Evolutionary conservation across 2,888 invertebrate species (phyloP).

Genomic region (Parelbella ahira): DNA sequence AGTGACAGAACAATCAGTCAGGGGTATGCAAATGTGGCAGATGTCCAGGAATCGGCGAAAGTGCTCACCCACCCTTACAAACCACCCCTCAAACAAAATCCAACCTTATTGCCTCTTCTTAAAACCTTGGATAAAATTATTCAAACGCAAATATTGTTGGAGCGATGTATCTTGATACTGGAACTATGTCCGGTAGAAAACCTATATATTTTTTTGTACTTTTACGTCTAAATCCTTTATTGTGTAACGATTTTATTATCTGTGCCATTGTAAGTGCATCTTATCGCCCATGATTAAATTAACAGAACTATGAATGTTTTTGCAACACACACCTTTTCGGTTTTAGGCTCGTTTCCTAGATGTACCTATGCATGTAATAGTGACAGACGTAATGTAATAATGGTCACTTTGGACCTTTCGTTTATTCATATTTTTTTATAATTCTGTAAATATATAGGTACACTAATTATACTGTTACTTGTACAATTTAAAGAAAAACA

Average conservation of each 20-base stretch:
- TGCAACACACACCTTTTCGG: slow-evolving; percentile 1
- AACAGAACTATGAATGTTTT: background rate
- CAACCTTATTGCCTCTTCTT: background rate
- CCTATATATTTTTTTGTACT: slow-evolving; percentile 12
- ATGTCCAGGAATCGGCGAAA: slow-evolving; percentile 36
- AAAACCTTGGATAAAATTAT: background rate
- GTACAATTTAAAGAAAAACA: too few species aligned
- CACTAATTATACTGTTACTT: too few species aligned
- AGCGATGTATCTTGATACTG: slow-evolving; percentile 17
- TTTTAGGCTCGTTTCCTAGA: too few species aligned
- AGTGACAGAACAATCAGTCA: slow-evolving; percentile 64
- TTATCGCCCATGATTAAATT: slow-evolving; percentile 12
- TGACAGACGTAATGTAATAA: too few species aligned
- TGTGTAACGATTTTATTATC: slow-evolving; percentile 25
- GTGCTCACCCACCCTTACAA: slow-evolving; percentile 1
- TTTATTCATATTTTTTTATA: too few species aligned
- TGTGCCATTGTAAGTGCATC: too few species aligned
- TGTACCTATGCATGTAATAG: too few species aligned
- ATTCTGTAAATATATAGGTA: too few species aligned
- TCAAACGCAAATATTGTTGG: background rate
- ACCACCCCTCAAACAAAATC: background rate
- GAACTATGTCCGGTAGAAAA: slow-evolving; percentile 24
- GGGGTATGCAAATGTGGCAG: slow-evolving; percentile 58
- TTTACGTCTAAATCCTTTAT: slow-evolving; percentile 20
- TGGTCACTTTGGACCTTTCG: too few species aligned